Base-by-base conservation (phyloP, 2,797 vertebrate species). In the Chaunax sp. region DNA sequence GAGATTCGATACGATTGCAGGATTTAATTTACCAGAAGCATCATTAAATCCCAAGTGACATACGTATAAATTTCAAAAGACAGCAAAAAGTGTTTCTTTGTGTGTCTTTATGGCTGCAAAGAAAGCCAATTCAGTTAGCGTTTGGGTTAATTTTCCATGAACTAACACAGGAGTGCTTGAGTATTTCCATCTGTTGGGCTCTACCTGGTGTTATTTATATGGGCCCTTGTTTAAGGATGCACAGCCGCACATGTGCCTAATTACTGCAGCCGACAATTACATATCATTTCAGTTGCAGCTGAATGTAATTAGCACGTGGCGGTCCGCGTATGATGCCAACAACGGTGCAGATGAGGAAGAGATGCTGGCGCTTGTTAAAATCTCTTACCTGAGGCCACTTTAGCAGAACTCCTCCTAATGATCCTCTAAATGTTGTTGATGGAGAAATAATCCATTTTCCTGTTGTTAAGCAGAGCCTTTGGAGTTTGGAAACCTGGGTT, bases 231-330 rank as follows among this genome's bases (percentile, higher is more conserved):
- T 96, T 96, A 94, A 93, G 93, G 96, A 96, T 95, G 94, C 95
- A 95, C 90, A 91, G 46, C 92, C 77, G 93, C 95, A 96, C 93
- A 90, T 95, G 94, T 93, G 95, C 90, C 94, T 96, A 98, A 98
- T 98, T 98, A 98, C 97, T 98, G 95, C 95, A 93, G 93, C 92
- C 90, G 94, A 97, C 96, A 97, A 98, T 98, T 98, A 97, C 95
- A 96, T 95, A 96, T 97, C 96, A 96, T 97, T 97, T 95, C 95
- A 95, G 94, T 96, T 96, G 94, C 96, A 96, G 95, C 95, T 95
- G 96, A 97, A 95, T 92, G 96, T 94, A 98, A 98, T 98, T 98
- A 98, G 95, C 95, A 94, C 92, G 89, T 93, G 93, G 94, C 94
- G 94, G 94, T 93, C 95, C 92, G 94, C 95, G 95, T 95, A 95